phyloP scores from a whole-genome alignment of 1,140 invertebrate genomes.

The Trypoxylus dichotomus region DNA sequence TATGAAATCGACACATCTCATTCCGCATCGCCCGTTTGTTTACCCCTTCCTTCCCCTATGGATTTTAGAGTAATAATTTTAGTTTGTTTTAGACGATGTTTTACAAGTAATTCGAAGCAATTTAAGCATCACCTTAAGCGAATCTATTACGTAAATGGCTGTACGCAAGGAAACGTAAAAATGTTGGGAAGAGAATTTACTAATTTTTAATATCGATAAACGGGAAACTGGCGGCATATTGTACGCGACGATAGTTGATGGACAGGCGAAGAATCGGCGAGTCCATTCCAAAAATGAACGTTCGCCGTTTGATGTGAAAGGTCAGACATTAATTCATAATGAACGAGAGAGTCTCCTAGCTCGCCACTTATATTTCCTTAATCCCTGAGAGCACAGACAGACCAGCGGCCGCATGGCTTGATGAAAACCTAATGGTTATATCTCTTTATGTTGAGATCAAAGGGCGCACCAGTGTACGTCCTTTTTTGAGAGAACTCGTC shows the following conservation, averaged over 20 bases:
- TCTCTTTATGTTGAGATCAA: slow-evolving; percentile 55
- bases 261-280: slow-evolving; percentile 31
- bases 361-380: slow-evolving; percentile 55
- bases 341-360: slow-evolving; percentile 52
- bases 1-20: no score
- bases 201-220: slow-evolving; percentile 26
- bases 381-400: slow-evolving; percentile 53
- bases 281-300: slow-evolving; percentile 52
- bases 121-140: no score
- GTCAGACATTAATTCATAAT: slow-evolving; percentile 55
- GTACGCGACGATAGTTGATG: slow-evolving; percentile 26
- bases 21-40: no score
- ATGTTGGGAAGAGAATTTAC: not conserved
- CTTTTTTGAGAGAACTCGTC: slow-evolving; percentile 49
- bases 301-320: slow-evolving; percentile 53
- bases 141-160: no score
- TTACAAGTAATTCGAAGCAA: no score
- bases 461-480: slow-evolving; percentile 48
- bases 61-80: no score
- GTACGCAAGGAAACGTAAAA: no score
- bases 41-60: no score
- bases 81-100: no score
- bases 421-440: slow-evolving; percentile 56
- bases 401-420: slow-evolving; percentile 50
- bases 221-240: not conserved